phyloP scores from a whole-genome alignment of 1,140 invertebrate species.

The Xylocopa sonorina region DNA sequence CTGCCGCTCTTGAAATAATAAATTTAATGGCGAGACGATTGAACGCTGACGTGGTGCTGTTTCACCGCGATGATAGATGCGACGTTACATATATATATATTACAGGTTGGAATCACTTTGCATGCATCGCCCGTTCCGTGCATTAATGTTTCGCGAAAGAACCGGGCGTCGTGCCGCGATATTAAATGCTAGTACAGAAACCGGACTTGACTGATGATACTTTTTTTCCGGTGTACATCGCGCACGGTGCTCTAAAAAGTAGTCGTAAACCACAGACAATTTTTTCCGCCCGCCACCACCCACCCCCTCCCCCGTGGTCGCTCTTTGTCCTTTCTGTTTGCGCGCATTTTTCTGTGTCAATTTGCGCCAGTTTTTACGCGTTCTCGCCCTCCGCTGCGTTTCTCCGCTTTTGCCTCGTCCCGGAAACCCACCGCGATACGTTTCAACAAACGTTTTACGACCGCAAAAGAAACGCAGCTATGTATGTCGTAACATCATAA shows the following conservation, averaged over 20 bases:
- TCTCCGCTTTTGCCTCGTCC: background rate
- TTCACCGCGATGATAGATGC: background rate
- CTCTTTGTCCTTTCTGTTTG: constrained; percentile 27
- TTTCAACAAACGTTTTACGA: background rate
- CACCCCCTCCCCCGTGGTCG: background rate
- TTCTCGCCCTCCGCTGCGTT: background rate
- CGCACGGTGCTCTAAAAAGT: background rate
- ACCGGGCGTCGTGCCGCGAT: too few relatives aligned
- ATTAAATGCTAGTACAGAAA: background rate
- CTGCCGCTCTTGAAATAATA: background rate
- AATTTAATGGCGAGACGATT: background rate
- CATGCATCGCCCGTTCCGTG: too few relatives aligned
- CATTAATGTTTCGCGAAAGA: too few relatives aligned
- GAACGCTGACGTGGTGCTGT: background rate
- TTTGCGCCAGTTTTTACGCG: constrained; percentile 19
- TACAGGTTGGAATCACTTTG: too few relatives aligned
- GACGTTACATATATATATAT: too few relatives aligned
- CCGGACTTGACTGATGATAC: background rate
- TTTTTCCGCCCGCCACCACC: too few relatives aligned
- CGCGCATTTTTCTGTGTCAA: constrained; percentile 24
- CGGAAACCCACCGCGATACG: background rate
- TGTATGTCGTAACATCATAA: background rate
- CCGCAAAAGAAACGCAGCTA: background rate
- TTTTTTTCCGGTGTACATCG: background rate
- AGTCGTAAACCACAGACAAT: constrained; percentile 29